Base-by-base conservation (phyloP, 2,797 vertebrate genomes). In the Cirrhinus molitorella region DNA sequence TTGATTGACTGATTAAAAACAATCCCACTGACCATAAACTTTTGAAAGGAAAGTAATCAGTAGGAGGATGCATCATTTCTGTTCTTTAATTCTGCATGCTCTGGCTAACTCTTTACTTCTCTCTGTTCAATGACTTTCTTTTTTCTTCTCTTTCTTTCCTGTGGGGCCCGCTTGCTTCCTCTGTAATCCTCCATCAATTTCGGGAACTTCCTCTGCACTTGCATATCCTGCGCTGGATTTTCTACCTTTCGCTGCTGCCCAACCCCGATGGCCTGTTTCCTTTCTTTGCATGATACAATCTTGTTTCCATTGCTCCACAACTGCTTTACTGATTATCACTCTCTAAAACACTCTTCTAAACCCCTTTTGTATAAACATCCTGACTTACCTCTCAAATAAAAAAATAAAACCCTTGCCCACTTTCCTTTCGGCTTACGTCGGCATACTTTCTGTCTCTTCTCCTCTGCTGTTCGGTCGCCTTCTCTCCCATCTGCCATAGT, bases 401-500 rank as follows among this genome's bases (percentile, higher is more conserved):
- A 45, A 23, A 8, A 1, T 73, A 66, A 34, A 34, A 31, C 19
- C 7, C 40, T 53, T 23, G 70, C 57, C 25, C 31, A 28, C 59
- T 81, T 55, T 67, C 10, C 14, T 49, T 17, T 49, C 61, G 53
- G 37, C 28, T 78, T 68, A 23, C 6, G 19, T 73, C 67, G 19
- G 72, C 85, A 86, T 81, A 51, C 75, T 74, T 51, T 34, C 66
- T 14, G 12, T 66, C 14, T 47, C 23, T 11, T 53, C 17, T 57
- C 45, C 28, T 57, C 76, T 75, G 85, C 63, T 82, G 85, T 59
- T 85, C 85, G 43, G 12, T 59, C 70, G 10, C n/a, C 61, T 59
- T 61, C 43, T 16, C 12, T 40, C 4, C 59, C 34, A 75, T 66
- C 47, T 73, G 34, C 37, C 77, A 37, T 92, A 98, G 96, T 97